Conservation (phyloP, 2,888 invertebrate species). For the Drosophila nr. perissopoda region DNA sequence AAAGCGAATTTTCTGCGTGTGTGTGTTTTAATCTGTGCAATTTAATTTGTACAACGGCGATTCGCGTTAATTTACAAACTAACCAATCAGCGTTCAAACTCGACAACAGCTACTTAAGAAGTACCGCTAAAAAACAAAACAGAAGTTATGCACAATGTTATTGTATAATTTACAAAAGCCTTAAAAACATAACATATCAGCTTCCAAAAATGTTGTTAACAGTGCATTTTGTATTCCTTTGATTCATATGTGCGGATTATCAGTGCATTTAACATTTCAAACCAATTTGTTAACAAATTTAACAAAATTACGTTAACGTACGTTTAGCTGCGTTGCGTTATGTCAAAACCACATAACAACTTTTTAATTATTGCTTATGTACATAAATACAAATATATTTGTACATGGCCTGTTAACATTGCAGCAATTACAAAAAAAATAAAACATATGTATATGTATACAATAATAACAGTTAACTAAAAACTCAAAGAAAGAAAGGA, state of each 20-base stretch:
- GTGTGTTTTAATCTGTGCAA: neutral
- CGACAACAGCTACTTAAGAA: neutral
- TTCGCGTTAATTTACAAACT: neutral
- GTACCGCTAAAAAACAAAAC: neutral
- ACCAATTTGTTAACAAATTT: neutral
- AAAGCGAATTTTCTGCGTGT: neutral
- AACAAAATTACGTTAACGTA: neutral
- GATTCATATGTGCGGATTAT: conserved; percentile 21
- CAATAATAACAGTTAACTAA: neutral
- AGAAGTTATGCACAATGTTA: neutral
- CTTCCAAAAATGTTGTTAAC: neutral
- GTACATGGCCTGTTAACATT: neutral
- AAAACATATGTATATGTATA: neutral
- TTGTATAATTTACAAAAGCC: neutral
- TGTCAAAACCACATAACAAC: conserved; percentile 12
- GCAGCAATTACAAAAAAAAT: too few relatives aligned
- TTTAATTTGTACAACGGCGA: neutral
- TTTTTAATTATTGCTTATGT: conserved; percentile 18
- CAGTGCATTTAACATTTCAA: conserved; percentile 22
- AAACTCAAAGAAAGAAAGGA: neutral
- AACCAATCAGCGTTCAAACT: neutral
- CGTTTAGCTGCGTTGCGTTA: neutral
- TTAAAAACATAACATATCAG: neutral
- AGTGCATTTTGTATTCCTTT: neutral
- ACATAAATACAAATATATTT: neutral